Percentiles rank a stretch among this genome's conserved stretches.
phyloP scores from a whole-genome alignment of 2,797 vertebrate genomes.

The Paramormyrops hopkinsi region DNA sequence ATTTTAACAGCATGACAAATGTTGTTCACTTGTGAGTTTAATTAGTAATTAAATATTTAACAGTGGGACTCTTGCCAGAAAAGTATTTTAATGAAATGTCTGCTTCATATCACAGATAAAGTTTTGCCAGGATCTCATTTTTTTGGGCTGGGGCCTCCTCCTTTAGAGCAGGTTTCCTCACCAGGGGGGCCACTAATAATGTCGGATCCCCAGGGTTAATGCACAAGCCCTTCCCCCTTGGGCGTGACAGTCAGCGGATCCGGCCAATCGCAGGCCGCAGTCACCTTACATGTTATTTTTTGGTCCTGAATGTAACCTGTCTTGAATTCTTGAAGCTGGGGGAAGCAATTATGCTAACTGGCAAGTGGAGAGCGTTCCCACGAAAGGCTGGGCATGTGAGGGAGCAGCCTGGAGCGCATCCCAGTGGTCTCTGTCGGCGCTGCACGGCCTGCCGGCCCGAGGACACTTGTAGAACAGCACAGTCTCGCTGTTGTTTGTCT shows the following conservation, averaged over 20 bases:
- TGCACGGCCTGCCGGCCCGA: background rate
- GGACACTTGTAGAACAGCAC: background rate
- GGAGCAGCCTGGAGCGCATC: background rate
- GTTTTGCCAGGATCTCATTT: background rate
- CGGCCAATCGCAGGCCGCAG: background rate
- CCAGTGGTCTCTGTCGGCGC: background rate
- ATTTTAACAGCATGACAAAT: background rate
- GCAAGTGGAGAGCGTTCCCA: slow-evolving; percentile 10
- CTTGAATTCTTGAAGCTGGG: slow-evolving; percentile 11
- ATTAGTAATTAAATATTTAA: background rate
- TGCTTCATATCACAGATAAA: background rate
- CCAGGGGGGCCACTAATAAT: slow-evolving; percentile 22
- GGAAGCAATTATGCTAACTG: slow-evolving; percentile 23
- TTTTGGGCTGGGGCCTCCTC: background rate
- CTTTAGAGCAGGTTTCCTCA: background rate
- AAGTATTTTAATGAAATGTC: background rate
- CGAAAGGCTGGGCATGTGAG: background rate
- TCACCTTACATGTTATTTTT: background rate
- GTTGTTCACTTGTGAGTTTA: background rate
- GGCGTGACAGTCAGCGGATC: background rate
- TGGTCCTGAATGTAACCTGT: slow-evolving; percentile 6
- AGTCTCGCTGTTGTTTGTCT: background rate
- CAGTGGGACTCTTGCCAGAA: background rate
- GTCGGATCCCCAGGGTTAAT: background rate
- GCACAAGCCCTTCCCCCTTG: background rate